Base-by-base conservation (phyloP, 2,797 vertebrate genomes). In the Chaetophractus vellerosus region DNA sequence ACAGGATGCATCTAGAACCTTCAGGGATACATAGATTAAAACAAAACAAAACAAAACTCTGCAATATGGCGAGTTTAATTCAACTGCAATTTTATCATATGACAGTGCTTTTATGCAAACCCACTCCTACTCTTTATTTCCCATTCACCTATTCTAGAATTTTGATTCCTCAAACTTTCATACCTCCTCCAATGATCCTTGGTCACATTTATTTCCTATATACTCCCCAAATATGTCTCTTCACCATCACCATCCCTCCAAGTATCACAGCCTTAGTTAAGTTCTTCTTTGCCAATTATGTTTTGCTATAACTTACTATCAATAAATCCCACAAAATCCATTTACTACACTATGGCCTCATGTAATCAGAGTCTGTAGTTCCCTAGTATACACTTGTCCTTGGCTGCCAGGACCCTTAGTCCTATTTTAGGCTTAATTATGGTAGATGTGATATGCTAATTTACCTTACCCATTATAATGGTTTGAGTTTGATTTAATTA, bases 371-470 rank as follows among this genome's bases (percentile, higher is more conserved):
- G 21, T 48, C 45, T 45, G 18, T 48, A 74, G 7, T 48, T 74
- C 14, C 24, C 38, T 48, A 28, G 41, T 48, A 75, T 28, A 19
- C 18, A 16, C 45, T 16, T 50, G 8, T 90, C 33, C 9, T 90
- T 79, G 5, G 57, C 75, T 93, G n/a, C 79, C 69, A 80, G 57
- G 24, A 95, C 4, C 88, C 1, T 64, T n/a, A 59, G 23, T 63
- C 15, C 66, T 75, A 90, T 80, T 93, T 93, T 93, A 94, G 31
- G 79, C 74, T 79, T 86, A 72, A 82, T 80, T 81, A 41, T 93
- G 18, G 9, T 24, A 59, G n/a, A 57, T 55, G 9, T 24, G 61
- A 57, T 55, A 9, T 24, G 61, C n/a, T 1, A 28, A 38, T 66
- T 21, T 6, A 68, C 31, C 48, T 41, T 76, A 78, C 45, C 26